Percentiles rank a stretch among this genome's conserved stretches.
Evolutionary conservation across 2,113 vertebrate species (phyloP).

Genomic region (Phyllopteryx taeniolatus): DNA sequence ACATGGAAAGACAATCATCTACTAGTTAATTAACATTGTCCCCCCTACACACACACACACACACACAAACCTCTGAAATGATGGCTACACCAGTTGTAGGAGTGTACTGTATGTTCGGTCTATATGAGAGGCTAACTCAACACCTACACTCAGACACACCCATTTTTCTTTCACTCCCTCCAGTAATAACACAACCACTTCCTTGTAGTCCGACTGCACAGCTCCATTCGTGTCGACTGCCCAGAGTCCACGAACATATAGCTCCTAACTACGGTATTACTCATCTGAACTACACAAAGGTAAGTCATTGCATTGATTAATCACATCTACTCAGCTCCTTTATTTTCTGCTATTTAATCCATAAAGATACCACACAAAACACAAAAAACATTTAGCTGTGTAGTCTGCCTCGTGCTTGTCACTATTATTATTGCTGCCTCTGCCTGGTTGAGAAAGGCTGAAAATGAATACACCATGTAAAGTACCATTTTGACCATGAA

Average conservation of each 20-base stretch:
- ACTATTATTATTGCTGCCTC: not conserved
- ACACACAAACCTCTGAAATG: not conserved
- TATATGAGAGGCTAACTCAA: not conserved
- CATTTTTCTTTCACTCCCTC: conserved; percentile 32
- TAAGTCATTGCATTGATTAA: conserved; percentile 25
- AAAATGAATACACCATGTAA: not conserved
- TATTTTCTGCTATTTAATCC: not conserved
- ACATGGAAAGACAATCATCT: too few relatives aligned
- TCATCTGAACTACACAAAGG: conserved; percentile 24
- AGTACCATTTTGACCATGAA: not conserved
- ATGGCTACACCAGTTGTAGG: not conserved
- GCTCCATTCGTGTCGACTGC: conserved; percentile 73
- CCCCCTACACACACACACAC: not conserved
- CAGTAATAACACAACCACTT: conserved; percentile 39
- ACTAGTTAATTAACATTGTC: not conserved
- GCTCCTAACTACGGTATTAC: conserved; percentile 4
- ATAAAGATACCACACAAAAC: not conserved
- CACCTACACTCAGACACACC: conserved; percentile 56
- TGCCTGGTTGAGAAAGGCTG: not conserved
- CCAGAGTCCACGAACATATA: conserved; percentile 72
- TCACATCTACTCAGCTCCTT: not conserved
- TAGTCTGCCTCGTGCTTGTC: not conserved
- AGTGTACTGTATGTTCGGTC: not conserved
- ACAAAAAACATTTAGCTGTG: too few relatives aligned
- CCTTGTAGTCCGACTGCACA: conserved; percentile 34